Evolutionary conservation across 1,140 invertebrate species (phyloP), one percentile per base, ranked within the genome.

Genomic region (Drosophila mauritiana): DNA sequence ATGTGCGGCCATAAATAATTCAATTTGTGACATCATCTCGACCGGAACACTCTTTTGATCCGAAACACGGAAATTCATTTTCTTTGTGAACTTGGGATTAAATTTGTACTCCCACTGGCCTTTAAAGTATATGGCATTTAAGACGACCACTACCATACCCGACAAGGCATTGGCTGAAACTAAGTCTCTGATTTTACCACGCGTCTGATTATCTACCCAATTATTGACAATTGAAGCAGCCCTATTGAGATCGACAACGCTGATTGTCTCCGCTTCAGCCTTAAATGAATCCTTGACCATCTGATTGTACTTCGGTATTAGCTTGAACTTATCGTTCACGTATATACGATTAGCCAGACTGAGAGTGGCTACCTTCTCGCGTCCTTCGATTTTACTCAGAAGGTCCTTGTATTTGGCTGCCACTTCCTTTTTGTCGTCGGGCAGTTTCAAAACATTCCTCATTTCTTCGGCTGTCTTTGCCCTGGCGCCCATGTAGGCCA

Each of bases 41-140:
- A 94, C 93, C 55, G 91, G 43, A 4, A 91, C 73, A 10, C 15
- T 15, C 2, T 20, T 58, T 1, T 85, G 40, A 0, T 17, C 40
- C 1, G 77, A 69, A 25, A 64, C 72, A 13, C 75, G 20, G 37
- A 49, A 52, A 4, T 10, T n/a, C 7, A 1, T 13, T 8, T 5
- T 17, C 8, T 11, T 11, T 0, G 48, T 49, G 0, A 4, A 0
- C 4, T 17, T 31, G 0, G 48, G 48, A 7, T 49, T 10, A 34
- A 90, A 92, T 13, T 59, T 31, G 31, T 80, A 53, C 10, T 57
- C 40, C 86, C 90, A 91, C 8, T 73, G 61, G 36, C 82, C 88
- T 27, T 91, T 91, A 37, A 96, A 96, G 79, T 95, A 95, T 36
- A 96, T 92, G 1, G 95, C 95, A 85, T 96, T 96, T 0, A 94